Evolutionary conservation across 2,888 invertebrate species (phyloP), one percentile per base, ranked within the genome.

Genomic region (Mesoligia furuncula): DNA sequence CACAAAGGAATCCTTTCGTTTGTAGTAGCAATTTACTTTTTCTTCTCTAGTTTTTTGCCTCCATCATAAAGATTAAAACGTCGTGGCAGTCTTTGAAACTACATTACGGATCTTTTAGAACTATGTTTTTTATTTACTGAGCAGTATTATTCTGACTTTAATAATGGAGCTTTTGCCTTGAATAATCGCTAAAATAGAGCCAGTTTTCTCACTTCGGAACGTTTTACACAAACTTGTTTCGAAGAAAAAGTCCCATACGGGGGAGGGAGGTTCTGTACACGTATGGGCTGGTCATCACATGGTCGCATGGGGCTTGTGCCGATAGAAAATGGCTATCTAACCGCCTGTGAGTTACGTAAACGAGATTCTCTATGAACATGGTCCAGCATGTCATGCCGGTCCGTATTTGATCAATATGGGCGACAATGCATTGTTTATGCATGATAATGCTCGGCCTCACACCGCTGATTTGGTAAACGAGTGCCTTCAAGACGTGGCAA

Each of bases 1-100:
- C 31, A 61, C 59, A 80, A 80, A 77, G 48, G 48, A 51, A 57
- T 69, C n/a, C 15, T 54, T 82, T 66, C 69, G 51, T 62, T 71
- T 83, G 54, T 71, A 59, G 61, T 77, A 57, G 65, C 48, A 64
- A 27, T 71, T 27, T 67, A 48, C 20, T 57, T 42, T 67, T 75
- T 45, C 62, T 42, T 36, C 27, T 36, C 7, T 27, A 24, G 2
- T 39, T 80, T 74, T 68, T 66, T 45, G 73, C 36, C 1, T 59
- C 24, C 42, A 80, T 62, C 54, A 67, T 67, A 39, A 15, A 74
- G 81, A 75, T 79, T 62, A 59, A 74, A 79, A 62, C 4, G 8
- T 36, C 24, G 36, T 9, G 24, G 36, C 27, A 27, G 11, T 73
- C 27, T 79, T 73, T 36, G 2, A 45, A 51, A 42, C 2, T 17